A percentile compares a stretch with the other conserved stretches of the same genome.
Evolutionary conservation across 1,140 invertebrate genomes (phyloP).

Genomic region (Rhopalosiphum maidis): DNA sequence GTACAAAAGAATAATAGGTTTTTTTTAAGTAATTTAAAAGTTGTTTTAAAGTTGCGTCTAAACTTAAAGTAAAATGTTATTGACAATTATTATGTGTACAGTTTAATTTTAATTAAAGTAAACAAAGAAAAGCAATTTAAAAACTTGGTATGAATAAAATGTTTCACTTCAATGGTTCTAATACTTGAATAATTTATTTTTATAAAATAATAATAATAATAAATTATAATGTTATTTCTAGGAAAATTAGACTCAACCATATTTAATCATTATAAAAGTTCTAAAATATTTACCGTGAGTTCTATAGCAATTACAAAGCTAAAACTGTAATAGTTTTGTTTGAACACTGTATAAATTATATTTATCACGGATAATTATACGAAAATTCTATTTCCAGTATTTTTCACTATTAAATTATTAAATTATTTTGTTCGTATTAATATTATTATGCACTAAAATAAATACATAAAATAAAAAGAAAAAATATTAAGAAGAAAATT

Average conservation of each 20-base stretch:
- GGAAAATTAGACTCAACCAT: not conserved
- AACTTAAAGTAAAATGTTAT: constrained; percentile 6
- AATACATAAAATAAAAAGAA: not conserved
- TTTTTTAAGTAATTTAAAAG: constrained; percentile 12
- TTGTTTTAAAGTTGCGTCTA: not conserved
- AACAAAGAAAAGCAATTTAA: constrained; percentile 29
- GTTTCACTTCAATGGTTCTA: not conserved
- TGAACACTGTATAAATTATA: not conserved
- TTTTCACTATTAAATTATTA: not conserved
- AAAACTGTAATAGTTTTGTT: not conserved
- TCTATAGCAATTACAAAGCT: not conserved
- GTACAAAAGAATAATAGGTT: not conserved
- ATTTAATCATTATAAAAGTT: not conserved
- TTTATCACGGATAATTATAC: not conserved
- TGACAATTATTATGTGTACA: not conserved
- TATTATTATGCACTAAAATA: not conserved
- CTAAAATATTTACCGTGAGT: not conserved
- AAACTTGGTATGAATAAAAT: not conserved
- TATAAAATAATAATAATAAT: not conserved
- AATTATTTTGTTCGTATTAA: not conserved
- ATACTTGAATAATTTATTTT: not conserved
- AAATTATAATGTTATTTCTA: not conserved
- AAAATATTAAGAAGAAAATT: not conserved
- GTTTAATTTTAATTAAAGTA: constrained; percentile 31
- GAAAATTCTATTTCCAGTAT: not conserved